Evolutionary conservation across 2,888 invertebrate genomes (phyloP), one percentile per base, ranked within the genome.

Genomic region (Crematogaster levior): DNA sequence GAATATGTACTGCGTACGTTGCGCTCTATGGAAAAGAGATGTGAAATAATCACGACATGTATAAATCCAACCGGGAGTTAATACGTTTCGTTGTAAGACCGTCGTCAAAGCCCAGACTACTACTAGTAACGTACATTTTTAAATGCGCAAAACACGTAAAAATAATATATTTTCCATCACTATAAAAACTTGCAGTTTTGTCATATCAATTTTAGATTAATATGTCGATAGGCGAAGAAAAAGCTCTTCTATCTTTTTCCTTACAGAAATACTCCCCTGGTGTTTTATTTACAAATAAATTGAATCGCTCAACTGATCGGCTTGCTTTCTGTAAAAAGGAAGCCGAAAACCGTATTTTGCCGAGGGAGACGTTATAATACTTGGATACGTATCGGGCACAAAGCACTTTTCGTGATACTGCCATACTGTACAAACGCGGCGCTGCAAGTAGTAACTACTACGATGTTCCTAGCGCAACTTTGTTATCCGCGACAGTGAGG

Each of bases 341-440:
- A 70, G 34, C 56, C 56, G 43, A 34, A 56, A 70, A 43, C 77
- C 72, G 77, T 79, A 79, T 79, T 79, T 40, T 37, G 56, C 43
- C 12, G 15, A 37, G 43, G 37, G 56, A 48, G 46, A 82, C 48
- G 81, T 82, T 79, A 65, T 77, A 81, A 81, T 56, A 80, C 79
- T 82, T 82, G 81, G 58, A 82, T 82, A 48, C 34, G 65, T 66
- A 82, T 82, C 80, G 81, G 63, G 56, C 58, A 79, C 77, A 79
- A 79, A 79, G 77, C 77, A 79, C 77, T 79, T 70, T 79, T 24
- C 77, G 70, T 34, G 77, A 79, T 79, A 70, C 70, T n/a, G n/a
- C n/a, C 70, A n/a, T 60, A 48, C 65, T 37, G 34, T 66, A 80
- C 65, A 79, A 82, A 82, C 66, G 80, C 46, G 43, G 79, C 56